phyloP scores from a whole-genome alignment of 2,888 invertebrate species.

The Piscicola geometra region DNA sequence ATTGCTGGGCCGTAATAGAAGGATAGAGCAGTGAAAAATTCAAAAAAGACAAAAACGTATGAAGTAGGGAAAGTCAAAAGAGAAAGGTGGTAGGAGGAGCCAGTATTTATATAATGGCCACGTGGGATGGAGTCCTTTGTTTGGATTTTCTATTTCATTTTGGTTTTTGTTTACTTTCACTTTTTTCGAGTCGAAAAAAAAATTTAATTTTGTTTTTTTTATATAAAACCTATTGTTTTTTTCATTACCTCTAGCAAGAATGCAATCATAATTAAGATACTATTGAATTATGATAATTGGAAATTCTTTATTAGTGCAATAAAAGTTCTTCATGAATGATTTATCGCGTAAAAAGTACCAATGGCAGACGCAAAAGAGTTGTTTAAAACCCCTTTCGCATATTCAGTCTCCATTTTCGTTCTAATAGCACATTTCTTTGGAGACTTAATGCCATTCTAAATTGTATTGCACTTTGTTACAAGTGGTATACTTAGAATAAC shows the following conservation, averaged over 20 bases:
- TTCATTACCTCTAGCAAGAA: neutral
- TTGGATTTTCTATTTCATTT: slow-evolving; percentile 10
- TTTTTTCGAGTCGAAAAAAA: slow-evolving; percentile 7
- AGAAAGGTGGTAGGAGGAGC: neutral
- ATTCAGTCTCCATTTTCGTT: no score
- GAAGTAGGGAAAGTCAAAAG: neutral
- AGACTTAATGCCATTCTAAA: no score
- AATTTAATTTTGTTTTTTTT: neutral
- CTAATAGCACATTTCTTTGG: no score
- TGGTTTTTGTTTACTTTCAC: slow-evolving; percentile 9
- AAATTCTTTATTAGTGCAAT: neutral
- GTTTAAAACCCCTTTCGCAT: neutral
- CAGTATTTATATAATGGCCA: slow-evolving; percentile 1
- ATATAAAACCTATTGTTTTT: slow-evolving; percentile 8
- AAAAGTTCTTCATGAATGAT: no score
- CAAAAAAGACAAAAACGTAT: neutral
- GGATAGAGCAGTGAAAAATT: neutral
- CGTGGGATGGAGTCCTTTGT: slow-evolving; percentile 8
- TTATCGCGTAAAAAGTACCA: no score
- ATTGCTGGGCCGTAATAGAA: no score
- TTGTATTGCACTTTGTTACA: no score
- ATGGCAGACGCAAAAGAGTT: neutral
- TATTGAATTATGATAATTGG: neutral
- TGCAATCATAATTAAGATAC: neutral
- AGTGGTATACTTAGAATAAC: no score